These are phyloP conservation scores for Brevimyrus niger DNA, from an alignment of 2,113 vertebrate genomes.

Conservation along the genomic window DNA sequence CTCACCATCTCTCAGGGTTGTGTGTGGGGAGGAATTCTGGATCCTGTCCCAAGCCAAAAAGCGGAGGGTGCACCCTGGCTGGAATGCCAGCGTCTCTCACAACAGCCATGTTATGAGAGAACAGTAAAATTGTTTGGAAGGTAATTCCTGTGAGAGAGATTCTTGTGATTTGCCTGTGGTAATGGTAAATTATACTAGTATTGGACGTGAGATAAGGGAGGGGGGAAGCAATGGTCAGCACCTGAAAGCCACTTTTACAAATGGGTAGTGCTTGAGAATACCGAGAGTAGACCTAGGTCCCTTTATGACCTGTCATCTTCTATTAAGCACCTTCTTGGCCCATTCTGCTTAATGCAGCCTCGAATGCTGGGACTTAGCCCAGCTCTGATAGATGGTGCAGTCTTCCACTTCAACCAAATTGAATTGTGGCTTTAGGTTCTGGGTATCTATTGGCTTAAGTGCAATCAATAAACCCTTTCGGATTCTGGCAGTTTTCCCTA, in stretches of 20 bases:
- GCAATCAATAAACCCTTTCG: conserved; percentile 70
- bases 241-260: background rate
- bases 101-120: background rate
- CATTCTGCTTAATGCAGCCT: background rate
- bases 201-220: background rate
- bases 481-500: conserved; percentile 42
- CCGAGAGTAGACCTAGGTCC: background rate
- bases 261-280: background rate
- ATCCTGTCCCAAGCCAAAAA: background rate
- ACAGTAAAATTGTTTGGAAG: background rate
- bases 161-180: background rate
- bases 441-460: conserved; percentile 68
- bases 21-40: background rate
- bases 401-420: conserved; percentile 39
- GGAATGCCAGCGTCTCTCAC: background rate
- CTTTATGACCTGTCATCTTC: background rate
- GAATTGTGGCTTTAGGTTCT: conserved; percentile 58
- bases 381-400: background rate
- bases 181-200: background rate
- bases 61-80: background rate
- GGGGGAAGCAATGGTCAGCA: background rate
- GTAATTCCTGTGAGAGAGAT: background rate
- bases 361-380: background rate
- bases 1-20: background rate
- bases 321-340: background rate